Base-by-base conservation (phyloP, 1,140 invertebrate species). In the Ceratina australensis region DNA sequence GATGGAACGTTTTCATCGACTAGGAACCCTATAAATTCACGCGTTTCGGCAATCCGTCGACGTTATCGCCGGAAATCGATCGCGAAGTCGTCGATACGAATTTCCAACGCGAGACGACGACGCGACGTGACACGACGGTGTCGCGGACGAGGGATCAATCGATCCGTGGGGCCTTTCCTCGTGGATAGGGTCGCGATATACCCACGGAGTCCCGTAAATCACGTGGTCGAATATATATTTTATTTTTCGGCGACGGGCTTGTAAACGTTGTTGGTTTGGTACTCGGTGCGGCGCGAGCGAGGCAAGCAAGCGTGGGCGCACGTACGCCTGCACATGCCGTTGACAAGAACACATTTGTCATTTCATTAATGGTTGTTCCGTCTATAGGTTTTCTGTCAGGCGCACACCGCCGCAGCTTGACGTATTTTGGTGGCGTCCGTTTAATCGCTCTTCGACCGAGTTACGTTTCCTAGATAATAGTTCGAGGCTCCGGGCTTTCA, bases 361-460 rank as follows among this genome's bases (percentile, higher is more conserved):
- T 86, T 82, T 86, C 81, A 86, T 86, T 83, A 85, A 85, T 83
- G 75, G 84, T 74, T 80, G 83, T 85, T 80, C 73, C 83, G 72
- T 82, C 82, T 85, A 85, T 85, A 84, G 84, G 83, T 85, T 85
- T 85, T 82, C 84, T 76, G 84, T 85, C 84, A 85, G 76, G 47
- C 72, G 59, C 84, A 85, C 54, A 42, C 71, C 79, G 78, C 81
- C 75, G 72, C 82, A 72, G 79, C 79, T 82, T 82, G 84, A 85
- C 76, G 72, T 86, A 86, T 86, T 86, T 84, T 77, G 79, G 83
- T 73, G 72, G 80, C 71, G 60, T 82, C 72, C 76, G 72, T 79
- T 85, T 85, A 82, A 85, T 80, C 82, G 76, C 76, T 72, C 61
- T 78, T 83, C 79, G 80, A 82, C 63, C 80, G 74, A 86, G 77